Conservation (phyloP, 2,113 vertebrate species). For the Bos javanicus region DNA sequence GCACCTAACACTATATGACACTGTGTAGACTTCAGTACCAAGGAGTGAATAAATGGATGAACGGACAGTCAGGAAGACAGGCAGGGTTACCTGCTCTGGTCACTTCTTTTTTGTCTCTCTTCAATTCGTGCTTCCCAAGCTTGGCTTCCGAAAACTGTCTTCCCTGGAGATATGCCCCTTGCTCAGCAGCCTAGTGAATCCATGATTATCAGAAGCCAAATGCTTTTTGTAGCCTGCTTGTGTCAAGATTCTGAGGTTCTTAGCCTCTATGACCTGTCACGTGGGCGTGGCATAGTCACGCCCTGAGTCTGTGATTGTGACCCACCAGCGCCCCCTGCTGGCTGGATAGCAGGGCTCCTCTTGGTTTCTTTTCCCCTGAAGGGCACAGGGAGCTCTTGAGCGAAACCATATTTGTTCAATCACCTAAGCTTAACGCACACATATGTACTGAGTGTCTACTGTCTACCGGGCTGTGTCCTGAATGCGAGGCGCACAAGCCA, state of each 20-base stretch:
- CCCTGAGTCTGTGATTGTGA: neutral
- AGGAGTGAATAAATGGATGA: neutral
- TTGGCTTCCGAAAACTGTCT: neutral
- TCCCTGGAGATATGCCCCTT: neutral
- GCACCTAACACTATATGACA: neutral
- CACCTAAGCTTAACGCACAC: neutral
- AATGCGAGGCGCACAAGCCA: neutral
- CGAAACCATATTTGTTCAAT: fast-evolving
- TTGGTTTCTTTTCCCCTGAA: neutral
- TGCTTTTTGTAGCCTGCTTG: neutral
- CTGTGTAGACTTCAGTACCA: neutral
- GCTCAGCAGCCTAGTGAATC: slow-evolving; percentile 46
- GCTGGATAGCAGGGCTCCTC: neutral
- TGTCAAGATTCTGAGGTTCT: neutral
- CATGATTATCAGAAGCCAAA: slow-evolving; percentile 33
- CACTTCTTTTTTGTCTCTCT: neutral
- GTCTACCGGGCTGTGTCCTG: neutral
- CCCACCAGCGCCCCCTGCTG: neutral
- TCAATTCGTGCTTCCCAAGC: neutral
- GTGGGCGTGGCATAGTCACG: neutral
- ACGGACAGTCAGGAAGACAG: neutral
- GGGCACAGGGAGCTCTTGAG: neutral
- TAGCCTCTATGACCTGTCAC: slow-evolving; percentile 32
- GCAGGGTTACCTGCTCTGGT: slow-evolving; percentile 37
- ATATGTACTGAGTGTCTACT: neutral